Percentiles rank a stretch among this genome's conserved stretches.
Evolutionary conservation across 2,797 vertebrate species (phyloP).

Genomic region (Apogon talboti): DNA sequence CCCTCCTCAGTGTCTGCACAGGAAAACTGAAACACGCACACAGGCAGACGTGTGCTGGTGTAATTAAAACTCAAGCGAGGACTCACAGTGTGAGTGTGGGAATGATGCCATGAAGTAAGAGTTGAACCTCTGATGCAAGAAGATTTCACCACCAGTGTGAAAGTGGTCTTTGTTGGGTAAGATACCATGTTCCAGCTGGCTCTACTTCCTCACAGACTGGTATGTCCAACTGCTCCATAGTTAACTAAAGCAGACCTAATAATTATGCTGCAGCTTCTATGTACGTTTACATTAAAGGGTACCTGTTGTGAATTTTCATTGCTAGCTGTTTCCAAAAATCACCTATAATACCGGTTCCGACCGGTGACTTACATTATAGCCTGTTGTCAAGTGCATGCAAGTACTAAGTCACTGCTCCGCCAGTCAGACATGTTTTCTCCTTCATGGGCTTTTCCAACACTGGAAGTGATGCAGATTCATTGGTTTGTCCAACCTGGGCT

Average conservation of each 20-base stretch:
- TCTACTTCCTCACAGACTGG: conserved; percentile 26
- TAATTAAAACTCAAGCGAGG: conserved; percentile 24
- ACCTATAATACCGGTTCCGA: too few species aligned
- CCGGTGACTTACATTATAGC: too few species aligned
- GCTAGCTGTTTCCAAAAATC: too few species aligned
- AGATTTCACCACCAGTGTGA: conserved; percentile 53
- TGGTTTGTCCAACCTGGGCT: too few species aligned
- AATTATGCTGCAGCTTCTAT: too few species aligned
- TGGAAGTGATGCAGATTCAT: too few species aligned
- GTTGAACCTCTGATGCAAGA: conserved; percentile 51
- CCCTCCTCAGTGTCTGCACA: conserved; percentile 11
- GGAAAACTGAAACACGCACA: conserved; percentile 12
- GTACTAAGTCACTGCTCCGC: too few species aligned
- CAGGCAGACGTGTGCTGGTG: conserved; percentile 32
- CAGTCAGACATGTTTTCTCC: too few species aligned
- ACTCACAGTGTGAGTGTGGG: conserved; percentile 20
- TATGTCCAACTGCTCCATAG: conserved; percentile 42
- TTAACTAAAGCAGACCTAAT: conserved; percentile 1
- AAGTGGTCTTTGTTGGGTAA: conserved; percentile 62
- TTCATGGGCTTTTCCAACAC: too few species aligned
- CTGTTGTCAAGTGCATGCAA: too few species aligned
- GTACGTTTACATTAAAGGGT: too few species aligned
- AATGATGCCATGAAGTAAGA: conserved; percentile 30
- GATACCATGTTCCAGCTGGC: conserved; percentile 50
- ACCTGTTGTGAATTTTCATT: too few species aligned